These are phyloP conservation scores for Bettongia penicillata DNA, from an alignment of 2,113 vertebrate species.

Conservation along the genomic window DNA sequence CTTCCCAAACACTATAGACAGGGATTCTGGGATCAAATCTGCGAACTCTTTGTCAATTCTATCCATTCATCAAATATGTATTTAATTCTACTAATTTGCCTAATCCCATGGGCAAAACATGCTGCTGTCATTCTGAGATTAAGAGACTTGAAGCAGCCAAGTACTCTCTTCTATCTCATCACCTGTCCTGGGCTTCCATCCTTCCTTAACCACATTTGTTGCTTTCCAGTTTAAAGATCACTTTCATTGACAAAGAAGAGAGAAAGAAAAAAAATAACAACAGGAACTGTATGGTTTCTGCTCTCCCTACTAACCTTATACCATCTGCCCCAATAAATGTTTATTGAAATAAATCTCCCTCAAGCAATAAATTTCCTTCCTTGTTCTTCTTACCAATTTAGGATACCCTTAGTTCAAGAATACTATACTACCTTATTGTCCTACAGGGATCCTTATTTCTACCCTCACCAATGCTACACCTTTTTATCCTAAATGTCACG, in stretches of 20 bases:
- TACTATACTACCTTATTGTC: neutral
- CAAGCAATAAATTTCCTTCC: neutral
- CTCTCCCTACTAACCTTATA: constrained; percentile 22
- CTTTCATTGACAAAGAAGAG: neutral
- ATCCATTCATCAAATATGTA: neutral
- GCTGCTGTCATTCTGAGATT: neutral
- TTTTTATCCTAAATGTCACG: neutral
- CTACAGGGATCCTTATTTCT: neutral
- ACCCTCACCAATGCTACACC: neutral
- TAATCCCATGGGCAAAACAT: too few relatives aligned
- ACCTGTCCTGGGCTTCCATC: neutral
- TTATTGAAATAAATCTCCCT: neutral
- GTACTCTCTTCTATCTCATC: neutral
- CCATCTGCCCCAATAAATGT: neutral
- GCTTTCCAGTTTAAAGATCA: neutral
- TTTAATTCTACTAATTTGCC: neutral
- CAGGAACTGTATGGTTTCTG: neutral
- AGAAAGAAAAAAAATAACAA: neutral
- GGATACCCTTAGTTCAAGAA: neutral
- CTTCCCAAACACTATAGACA: neutral
- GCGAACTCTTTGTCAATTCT: neutral
- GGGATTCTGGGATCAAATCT: neutral
- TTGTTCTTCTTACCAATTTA: neutral
- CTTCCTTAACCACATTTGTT: neutral
- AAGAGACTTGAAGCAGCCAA: neutral